Evolutionary conservation across 2,888 invertebrate species (phyloP).

Genomic region (Volucella bombylans): DNA sequence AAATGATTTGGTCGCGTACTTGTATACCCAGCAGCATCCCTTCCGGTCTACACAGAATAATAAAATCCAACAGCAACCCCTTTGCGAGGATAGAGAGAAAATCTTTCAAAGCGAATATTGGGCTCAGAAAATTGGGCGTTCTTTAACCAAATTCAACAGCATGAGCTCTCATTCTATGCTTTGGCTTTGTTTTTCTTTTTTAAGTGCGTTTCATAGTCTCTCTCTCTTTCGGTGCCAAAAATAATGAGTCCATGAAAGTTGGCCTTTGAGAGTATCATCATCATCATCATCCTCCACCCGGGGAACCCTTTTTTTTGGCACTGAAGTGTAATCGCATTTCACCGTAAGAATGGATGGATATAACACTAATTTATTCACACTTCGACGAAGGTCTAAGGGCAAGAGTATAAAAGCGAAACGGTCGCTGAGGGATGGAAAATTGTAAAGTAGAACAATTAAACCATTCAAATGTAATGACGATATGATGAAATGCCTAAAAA

Average conservation of each 20-base stretch:
- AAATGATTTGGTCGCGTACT: not conserved
- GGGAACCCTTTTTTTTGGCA: conserved; percentile 47
- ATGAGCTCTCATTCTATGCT: conserved; percentile 21
- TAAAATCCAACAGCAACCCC: conserved; percentile 38
- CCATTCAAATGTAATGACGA: conserved; percentile 51
- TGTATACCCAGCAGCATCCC: not conserved
- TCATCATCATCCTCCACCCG: conserved; percentile 1
- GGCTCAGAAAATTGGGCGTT: conserved; percentile 54
- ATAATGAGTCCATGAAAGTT: conserved; percentile 49
- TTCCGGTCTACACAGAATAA: not conserved
- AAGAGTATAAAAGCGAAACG: not conserved
- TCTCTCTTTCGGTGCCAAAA: conserved; percentile 13
- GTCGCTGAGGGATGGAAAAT: conserved; percentile 13
- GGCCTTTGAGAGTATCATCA: not conserved
- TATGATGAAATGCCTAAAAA: conserved; percentile 34
- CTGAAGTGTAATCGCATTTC: conserved; percentile 70
- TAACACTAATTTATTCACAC: conserved; percentile 72
- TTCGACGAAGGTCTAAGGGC: conserved; percentile 6
- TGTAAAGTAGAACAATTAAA: conserved; percentile 67
- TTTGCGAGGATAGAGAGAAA: conserved; percentile 3
- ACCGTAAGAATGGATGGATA: conserved; percentile 57
- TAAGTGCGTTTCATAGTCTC: conserved; percentile 40
- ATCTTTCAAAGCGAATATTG: conserved; percentile 39
- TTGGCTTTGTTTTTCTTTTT: conserved; percentile 4
- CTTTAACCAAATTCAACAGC: conserved; percentile 55